Evolutionary conservation across 1,140 invertebrate species (phyloP).

Genomic region (Camponotus floridanus): DNA sequence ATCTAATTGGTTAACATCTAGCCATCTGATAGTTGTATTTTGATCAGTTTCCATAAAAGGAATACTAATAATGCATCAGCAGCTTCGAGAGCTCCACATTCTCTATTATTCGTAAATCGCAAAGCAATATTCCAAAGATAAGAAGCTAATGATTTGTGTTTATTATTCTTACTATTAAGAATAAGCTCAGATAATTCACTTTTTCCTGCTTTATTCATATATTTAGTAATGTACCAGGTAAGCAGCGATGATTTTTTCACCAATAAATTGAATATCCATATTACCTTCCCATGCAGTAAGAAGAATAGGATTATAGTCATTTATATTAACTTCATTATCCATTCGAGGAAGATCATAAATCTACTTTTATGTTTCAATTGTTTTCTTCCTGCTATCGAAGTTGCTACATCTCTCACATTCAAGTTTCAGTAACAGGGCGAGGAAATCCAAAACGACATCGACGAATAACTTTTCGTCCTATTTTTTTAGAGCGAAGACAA

Average conservation of each 20-base stretch:
- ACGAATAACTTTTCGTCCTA: background rate
- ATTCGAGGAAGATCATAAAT: slow-evolving; percentile 11
- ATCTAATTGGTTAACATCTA: no score
- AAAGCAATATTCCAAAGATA: slow-evolving; percentile 67
- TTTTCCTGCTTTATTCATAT: background rate
- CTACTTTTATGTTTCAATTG: no score
- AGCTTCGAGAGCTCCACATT: no score
- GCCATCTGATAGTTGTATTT: no score
- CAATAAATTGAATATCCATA: slow-evolving; percentile 6
- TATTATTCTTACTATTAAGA: background rate
- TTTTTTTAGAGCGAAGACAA: background rate
- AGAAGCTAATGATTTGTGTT: slow-evolving; percentile 19
- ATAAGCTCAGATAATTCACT: background rate
- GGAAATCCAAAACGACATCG: background rate
- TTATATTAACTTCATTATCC: background rate
- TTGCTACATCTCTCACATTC: slow-evolving; percentile 1
- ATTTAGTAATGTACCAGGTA: no score
- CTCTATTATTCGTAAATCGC: slow-evolving; percentile 8
- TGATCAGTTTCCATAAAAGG: no score
- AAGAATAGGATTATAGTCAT: slow-evolving; percentile 8
- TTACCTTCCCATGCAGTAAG: background rate
- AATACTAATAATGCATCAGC: no score
- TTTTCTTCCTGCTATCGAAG: background rate
- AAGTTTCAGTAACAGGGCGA: background rate
- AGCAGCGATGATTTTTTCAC: no score